Base-by-base conservation (phyloP, 1,140 invertebrate genomes). In the Acromyrmex charruanus region DNA sequence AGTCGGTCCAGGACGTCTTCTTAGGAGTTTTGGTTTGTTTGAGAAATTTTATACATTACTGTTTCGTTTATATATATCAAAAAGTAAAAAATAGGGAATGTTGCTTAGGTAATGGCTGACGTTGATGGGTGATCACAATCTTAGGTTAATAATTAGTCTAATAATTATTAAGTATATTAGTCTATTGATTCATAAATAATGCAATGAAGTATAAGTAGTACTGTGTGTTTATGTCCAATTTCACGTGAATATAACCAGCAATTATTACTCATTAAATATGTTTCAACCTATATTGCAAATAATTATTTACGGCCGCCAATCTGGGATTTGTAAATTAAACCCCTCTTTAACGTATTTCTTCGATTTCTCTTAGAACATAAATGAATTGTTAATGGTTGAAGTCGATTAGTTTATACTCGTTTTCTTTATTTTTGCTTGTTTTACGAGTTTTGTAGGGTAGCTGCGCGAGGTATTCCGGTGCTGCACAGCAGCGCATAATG, bases 131-230 rank as follows among this genome's bases (percentile, higher is more conserved):
- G 95, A 95, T 95, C 93, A 95, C 94, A 94, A 95, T 95, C 93
- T 91, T 95, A 95, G 94, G 94, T 95, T 94, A 95, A 94, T 92
- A 86, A 95, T 95, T 95, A 95, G 94, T 94, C 94, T 95, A 95
- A 95, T 95, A 94, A 95, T 94, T 94, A 94, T 95, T 94, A 95
- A 95, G 93, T 95, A 95, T 94, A 94, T 95, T 95, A 95, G 95
- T 94, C 93, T 94, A 95, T 95, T 95, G 93, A 95, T 95, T 95
- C 93, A 94, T 95, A 95, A 95, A 95, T 95, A 95, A 94, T 95
- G 95, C 94, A 95, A 95, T 95, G 94, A 94, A 94, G 90, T 95
- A 95, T 94, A 94, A 94, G 94, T 94, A 95, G 94, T 95, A 95
- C 93, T 95, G 94, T 95, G 94, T 95, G 94, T 95, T 95, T 95